Conservation (phyloP, 2,888 invertebrate species). For the Polydrusus cervinus region DNA sequence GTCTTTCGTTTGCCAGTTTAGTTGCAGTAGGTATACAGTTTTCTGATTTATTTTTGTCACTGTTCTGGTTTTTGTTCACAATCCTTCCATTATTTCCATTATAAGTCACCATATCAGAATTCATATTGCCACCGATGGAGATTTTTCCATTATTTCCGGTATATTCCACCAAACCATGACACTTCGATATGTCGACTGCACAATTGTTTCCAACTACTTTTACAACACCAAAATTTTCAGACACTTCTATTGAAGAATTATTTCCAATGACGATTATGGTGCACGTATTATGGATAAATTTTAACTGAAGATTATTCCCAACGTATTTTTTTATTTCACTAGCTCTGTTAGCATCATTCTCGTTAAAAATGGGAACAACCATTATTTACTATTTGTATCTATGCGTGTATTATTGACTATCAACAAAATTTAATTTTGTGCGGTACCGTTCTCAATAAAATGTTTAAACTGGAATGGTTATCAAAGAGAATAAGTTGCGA, state of each 20-base stretch:
- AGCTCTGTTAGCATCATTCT: constrained; percentile 4
- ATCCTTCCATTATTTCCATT: constrained; percentile 43
- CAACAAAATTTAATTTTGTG: constrained; percentile 4
- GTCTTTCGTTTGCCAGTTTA: not conserved
- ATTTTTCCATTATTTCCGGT: constrained; percentile 56
- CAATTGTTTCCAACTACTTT: constrained; percentile 56
- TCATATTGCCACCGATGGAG: constrained; percentile 28
- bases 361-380: constrained; percentile 42
- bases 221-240: constrained; percentile 48
- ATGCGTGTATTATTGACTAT: not conserved
- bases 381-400: constrained; percentile 28
- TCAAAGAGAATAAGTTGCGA: constrained; percentile 10
- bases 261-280: constrained; percentile 54
- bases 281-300: constrained; percentile 38
- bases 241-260: constrained; percentile 49
- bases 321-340: constrained; percentile 40
- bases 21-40: not conserved
- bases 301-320: constrained; percentile 54
- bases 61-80: not conserved
- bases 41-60: not conserved
- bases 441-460: constrained; percentile 19
- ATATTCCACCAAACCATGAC: constrained; percentile 55
- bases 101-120: constrained; percentile 43
- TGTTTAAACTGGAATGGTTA: constrained; percentile 24
- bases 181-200: constrained; percentile 44